Evolutionary conservation across 1,140 invertebrate genomes (phyloP), one percentile per base, ranked within the genome.

Genomic region (Procambarus virginalis): DNA sequence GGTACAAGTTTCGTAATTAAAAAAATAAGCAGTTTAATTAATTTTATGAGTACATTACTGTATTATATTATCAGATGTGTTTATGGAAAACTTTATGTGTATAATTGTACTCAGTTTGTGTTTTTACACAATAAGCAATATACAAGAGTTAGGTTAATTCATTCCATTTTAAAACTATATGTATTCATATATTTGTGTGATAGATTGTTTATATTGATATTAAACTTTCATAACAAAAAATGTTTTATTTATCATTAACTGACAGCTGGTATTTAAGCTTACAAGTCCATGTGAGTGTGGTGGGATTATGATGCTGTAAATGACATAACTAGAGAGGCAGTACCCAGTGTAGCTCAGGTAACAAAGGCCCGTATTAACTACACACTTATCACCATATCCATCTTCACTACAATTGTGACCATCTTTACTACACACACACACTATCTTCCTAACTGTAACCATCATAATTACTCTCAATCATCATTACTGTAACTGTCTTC

Each of bases 161-260:
- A 73, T 73, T 73, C 68, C 68, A 73, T 73, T 22, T 14, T 20
- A 73, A 20, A 73, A 34, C 34, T 73, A 20, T 73, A 73, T 73
- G 68, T 64, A 34, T 73, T 34, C 6, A 34, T 3, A 73, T 73
- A 34, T 34, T 73, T 73, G 68, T 73, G 68, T 73, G 68, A 73
- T 73, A 73, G 22, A 22, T 8, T 73, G 68, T 73, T 73, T 73
- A 73, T 73, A 73, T 34, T 73, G 68, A 73, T 34, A 73, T 34
- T 73, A 73, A 73, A 73, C 68, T 34, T 73, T 20, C 22, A 34
- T 34, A 73, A 6, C 45, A 34, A 73, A 34, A 73, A 10, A 17
- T 73, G 68, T 73, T 73, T 73, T 73, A 22, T 9, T 55, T 9
- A 34, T 34, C 68, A 73, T 34, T 34, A 55, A 55, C 51, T 8